Conservation (phyloP, 2,888 invertebrate species). For the Sinotaia quadrata region DNA sequence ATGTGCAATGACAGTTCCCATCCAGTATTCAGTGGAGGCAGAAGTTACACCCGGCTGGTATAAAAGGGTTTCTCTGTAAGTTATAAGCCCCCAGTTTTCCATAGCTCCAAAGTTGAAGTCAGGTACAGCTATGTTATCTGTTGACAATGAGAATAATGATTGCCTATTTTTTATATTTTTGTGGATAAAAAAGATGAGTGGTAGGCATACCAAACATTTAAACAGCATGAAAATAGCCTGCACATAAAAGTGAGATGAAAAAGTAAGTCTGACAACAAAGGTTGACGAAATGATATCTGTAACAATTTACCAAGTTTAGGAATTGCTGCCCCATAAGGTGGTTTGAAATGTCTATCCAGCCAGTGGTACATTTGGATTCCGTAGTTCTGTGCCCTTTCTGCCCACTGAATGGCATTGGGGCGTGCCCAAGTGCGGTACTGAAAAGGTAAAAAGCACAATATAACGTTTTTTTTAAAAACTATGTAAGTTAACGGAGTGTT, state of each 20-base stretch:
- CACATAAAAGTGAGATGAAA: no score
- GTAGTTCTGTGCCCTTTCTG: conserved; percentile 9
- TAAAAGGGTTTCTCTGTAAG: conserved; percentile 74
- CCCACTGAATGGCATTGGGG: conserved; percentile 24
- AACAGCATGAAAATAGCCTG: no score
- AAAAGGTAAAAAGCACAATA: neutral
- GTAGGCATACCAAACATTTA: no score
- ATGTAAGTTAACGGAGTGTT: no score
- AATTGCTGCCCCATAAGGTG: neutral
- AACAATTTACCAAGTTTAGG: conserved; percentile 10
- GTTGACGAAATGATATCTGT: no score
- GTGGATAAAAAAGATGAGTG: no score
- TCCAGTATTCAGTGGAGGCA: conserved; percentile 57
- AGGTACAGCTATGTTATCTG: conserved; percentile 71
- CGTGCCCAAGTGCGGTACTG: conserved; percentile 22
- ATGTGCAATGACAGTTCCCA: conserved; percentile 68
- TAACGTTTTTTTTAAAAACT: no score
- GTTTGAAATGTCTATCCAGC: neutral
- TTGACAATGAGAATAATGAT: no score
- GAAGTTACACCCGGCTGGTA: conserved; percentile 62
- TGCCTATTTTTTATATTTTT: no score
- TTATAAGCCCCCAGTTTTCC: conserved; percentile 73
- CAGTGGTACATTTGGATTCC: conserved; percentile 14
- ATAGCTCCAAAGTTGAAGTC: conserved; percentile 71
- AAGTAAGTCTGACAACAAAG: no score